Conservation (phyloP, 2,113 vertebrate genomes). For the Myocastor coypus region DNA sequence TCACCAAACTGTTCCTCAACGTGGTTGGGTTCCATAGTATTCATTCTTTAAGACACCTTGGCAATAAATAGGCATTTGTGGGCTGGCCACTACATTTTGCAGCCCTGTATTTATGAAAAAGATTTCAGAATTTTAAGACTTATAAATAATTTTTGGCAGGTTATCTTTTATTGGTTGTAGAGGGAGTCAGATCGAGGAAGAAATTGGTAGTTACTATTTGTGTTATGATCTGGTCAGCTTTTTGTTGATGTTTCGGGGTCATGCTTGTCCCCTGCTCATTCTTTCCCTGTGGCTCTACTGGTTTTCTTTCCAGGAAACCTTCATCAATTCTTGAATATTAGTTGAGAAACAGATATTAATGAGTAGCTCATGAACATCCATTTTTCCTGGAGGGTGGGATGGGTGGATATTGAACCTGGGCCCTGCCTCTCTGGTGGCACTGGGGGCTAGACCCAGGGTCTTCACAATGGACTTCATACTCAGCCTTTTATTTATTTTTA, state of each 20-base stretch:
- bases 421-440: not conserved
- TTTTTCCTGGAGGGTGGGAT: not conserved
- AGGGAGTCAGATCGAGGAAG: not conserved
- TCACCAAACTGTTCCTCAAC: not conserved
- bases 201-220: not conserved
- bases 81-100: not conserved
- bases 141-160: conserved; percentile 47
- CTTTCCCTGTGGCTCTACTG: not conserved
- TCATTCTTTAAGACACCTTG: not conserved
- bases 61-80: conserved; percentile 40
- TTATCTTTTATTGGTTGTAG: conserved; percentile 5
- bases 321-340: not conserved
- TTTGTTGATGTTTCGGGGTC: conserved; percentile 9
- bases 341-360: conserved; percentile 34
- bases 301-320: not conserved
- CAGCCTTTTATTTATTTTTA: not conserved
- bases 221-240: not conserved
- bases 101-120: conserved; percentile 35
- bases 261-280: conserved; percentile 18
- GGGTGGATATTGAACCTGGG: not conserved
- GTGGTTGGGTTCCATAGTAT: not conserved
- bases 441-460: not conserved
- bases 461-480: not conserved
- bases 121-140: not conserved
- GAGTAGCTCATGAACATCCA: not conserved